Evolutionary conservation across 1,140 invertebrate species (phyloP).

Genomic region (Zaprionus camerounensis): DNA sequence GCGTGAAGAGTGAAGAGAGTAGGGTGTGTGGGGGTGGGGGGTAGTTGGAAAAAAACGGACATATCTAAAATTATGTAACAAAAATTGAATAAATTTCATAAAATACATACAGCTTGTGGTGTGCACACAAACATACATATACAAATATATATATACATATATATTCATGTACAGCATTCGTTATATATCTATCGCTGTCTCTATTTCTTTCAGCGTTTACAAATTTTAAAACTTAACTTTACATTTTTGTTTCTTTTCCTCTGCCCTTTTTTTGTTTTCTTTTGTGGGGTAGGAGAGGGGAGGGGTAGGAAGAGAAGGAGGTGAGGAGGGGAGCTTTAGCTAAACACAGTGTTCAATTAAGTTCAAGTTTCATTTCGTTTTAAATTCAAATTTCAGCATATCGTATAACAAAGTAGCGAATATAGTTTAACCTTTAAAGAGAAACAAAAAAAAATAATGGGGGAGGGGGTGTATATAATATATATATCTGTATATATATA

Average conservation of each 20-base stretch:
- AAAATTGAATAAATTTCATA: slow-evolving; percentile 51
- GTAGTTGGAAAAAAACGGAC: slow-evolving; percentile 17
- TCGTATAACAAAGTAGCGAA: slow-evolving; percentile 34
- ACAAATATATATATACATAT: slow-evolving; percentile 12
- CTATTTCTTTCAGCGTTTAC: slow-evolving; percentile 29
- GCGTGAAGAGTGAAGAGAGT: slow-evolving; percentile 13
- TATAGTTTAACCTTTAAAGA: slow-evolving; percentile 1
- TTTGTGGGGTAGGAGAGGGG: background rate
- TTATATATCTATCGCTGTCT: slow-evolving; percentile 28
- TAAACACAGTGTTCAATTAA: slow-evolving; percentile 22
- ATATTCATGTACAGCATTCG: slow-evolving; percentile 11
- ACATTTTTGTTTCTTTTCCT: slow-evolving; percentile 15
- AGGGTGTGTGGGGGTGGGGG: background rate
- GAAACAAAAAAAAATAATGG: slow-evolving; percentile 10
- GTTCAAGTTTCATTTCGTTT: slow-evolving; percentile 9
- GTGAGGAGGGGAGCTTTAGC: slow-evolving; percentile 5
- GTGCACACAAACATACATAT: slow-evolving; percentile 22
- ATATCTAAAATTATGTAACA: slow-evolving; percentile 70
- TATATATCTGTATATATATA: background rate
- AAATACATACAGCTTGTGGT: slow-evolving; percentile 22
- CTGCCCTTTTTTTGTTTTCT: background rate
- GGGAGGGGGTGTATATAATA: background rate
- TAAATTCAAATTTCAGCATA: slow-evolving; percentile 45
- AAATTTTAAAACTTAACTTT: slow-evolving; percentile 49
- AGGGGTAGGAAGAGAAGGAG: slow-evolving; percentile 21